Conservation (phyloP, 2,113 vertebrate species). For the Vulpes vulpes region DNA sequence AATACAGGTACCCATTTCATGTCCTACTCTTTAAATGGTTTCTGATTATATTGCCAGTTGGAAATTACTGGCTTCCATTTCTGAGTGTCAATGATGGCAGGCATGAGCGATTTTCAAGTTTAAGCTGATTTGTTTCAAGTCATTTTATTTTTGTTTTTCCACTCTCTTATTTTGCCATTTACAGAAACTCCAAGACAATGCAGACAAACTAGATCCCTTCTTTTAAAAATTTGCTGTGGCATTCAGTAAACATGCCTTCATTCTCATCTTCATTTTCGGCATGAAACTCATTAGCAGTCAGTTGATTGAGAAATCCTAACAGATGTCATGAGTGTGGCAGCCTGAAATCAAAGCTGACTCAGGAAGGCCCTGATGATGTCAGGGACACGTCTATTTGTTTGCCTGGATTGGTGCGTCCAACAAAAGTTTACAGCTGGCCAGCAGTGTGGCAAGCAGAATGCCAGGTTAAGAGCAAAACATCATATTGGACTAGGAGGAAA, state of each 20-base stretch:
- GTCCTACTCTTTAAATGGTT: not conserved
- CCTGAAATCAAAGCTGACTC: constrained; percentile 19
- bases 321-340: constrained; percentile 15
- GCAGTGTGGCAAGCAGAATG: not conserved
- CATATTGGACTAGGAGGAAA: not conserved
- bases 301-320: constrained; percentile 48
- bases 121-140: constrained; percentile 42
- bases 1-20: not conserved
- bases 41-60: not conserved
- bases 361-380: not conserved
- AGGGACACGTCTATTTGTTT: not conserved
- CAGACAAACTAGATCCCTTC: not conserved
- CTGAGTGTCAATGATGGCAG: not conserved
- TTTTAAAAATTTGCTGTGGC: not conserved
- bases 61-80: not conserved
- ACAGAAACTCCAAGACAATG: not conserved
- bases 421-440: not conserved
- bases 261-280: constrained; percentile 57
- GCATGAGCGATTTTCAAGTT: constrained; percentile 32
- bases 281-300: constrained; percentile 39
- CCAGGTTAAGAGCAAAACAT: not conserved
- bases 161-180: not conserved
- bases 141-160: constrained; percentile 53
- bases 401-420: not conserved
- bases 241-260: not conserved